Base-by-base conservation (phyloP, 2,113 vertebrate species). In the Hoplias malabaricus region DNA sequence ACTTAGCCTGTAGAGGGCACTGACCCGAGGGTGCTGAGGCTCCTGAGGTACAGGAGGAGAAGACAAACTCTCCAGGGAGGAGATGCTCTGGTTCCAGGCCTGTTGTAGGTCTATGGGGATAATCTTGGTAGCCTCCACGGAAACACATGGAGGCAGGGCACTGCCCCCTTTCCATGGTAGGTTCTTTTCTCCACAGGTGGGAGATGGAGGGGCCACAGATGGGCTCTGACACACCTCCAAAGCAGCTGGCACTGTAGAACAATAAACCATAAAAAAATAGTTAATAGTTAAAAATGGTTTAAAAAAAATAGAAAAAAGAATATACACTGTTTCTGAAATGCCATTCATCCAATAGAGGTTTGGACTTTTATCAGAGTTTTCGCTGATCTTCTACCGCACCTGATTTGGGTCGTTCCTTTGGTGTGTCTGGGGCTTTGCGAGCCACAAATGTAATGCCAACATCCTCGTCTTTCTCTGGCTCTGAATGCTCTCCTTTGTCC, bases 11-110 rank as follows among this genome's bases (percentile, higher is more conserved):
- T 90, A 89, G 33, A 93, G 90, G 78, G 88, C 88, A 33, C 84
- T 90, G 53, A 90, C 80, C 2, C 90, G 90, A 5, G 90, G 91
- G 74, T 92, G 87, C 33, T 83, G n/a, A 19, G 0, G 85, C 43
- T 91, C 91, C n/a, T 93, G 79, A 0, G 83, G 86, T n/a, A 90
- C 90, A 0, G 95, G 91, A 0, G 96, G 95, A 1, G 96, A 98
- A n/a, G 94, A 93, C 2, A 98, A 89, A 86, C 96, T 98, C 87
- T 98, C 97, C 82, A 98, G 86, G 53, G 97, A 98, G 0, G 96
- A 98, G 85, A 98, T 96, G 89, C 96, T 98, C 91, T 98, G 97
- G 89, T 97, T 96, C 96, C 97, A 98, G 0, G 96, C 95, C 75
- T 93, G 93, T 89, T 98, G 94, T 61, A 98, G 94, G 87, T 98